Evolutionary conservation across 2,888 invertebrate genomes (phyloP), one percentile per base, ranked within the genome.

Genomic region (Microchrysa polita): DNA sequence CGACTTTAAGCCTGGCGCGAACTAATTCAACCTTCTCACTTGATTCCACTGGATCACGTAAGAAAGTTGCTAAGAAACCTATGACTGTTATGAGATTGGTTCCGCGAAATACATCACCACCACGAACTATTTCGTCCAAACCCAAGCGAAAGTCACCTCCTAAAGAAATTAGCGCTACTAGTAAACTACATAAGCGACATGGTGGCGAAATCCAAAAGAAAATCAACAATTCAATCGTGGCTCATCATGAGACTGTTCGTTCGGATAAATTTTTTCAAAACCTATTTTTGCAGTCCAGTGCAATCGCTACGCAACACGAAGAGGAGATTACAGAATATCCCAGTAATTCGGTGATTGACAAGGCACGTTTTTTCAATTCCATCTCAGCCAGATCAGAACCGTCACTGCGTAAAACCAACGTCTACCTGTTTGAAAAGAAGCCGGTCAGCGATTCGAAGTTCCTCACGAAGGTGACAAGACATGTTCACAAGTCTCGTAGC

Each of bases 391-490:
- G 79, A 76, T 86, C 88, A 40, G 89, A 91, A 74, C 90, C 90
- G 72, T 88, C 89, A 9, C 82, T 88, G 23, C 83, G 87, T 55
- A 85, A 88, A 4, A 80, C 90, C 76, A 90, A 89, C 80, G 86
- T 90, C 42, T 93, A 92, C 80, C 85, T 92, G 53, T 87, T 88
- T 57, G 88, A 91, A 78, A 90, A 91, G 76, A 90, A 89, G 79
- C 91, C 93, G 5, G 92, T 93, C 0, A 88, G 90, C 1, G 88
- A 91, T 77, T 93, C 92, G 1, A 90, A 90, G 79, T 93, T 93
- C 81, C 88, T 88, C 79, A 86, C 77, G 79, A 83, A 82, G 83
- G 88, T 74, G 85, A 86, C 7, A 85, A 87, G 77, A 81, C 87
- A 76, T 80, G 81, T 83, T 59, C 79, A 80, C 27, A 85, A 86